Conservation (phyloP, 2,888 invertebrate species). For the Criorhina ranunculi region DNA sequence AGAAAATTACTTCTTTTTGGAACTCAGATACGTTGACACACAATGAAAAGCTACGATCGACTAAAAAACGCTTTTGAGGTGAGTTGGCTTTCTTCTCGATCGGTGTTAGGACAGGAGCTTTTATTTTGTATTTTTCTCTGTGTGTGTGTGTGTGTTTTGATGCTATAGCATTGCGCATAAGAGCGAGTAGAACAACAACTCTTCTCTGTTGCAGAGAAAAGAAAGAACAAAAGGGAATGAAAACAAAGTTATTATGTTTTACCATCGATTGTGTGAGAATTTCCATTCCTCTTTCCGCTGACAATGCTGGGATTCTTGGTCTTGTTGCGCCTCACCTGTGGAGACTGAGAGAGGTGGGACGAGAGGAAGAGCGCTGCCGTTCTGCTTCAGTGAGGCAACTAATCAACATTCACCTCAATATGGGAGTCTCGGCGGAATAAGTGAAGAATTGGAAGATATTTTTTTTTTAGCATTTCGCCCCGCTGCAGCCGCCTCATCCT, state of each 20-base stretch:
- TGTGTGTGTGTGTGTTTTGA: conserved; percentile 28
- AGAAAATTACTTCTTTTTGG: conserved; percentile 12
- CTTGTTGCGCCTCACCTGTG: no score
- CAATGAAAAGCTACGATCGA: conserved; percentile 70
- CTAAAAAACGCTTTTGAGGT: conserved; percentile 73
- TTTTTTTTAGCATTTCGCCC: no score
- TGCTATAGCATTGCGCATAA: neutral
- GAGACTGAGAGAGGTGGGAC: conserved; percentile 4
- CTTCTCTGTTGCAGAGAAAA: neutral
- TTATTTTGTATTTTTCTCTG: conserved; percentile 12
- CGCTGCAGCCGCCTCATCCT: conserved; percentile 12
- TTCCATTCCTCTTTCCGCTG: conserved; percentile 11
- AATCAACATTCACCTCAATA: conserved; percentile 61
- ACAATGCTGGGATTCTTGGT: neutral
- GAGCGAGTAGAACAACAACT: conserved; percentile 34
- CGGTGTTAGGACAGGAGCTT: conserved; percentile 54
- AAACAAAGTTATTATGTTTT: conserved; percentile 50
- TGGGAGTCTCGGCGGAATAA: conserved; percentile 1
- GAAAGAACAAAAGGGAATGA: conserved; percentile 32
- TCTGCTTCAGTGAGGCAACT: conserved; percentile 62
- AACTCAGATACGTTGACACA: conserved; percentile 46
- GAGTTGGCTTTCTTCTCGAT: conserved; percentile 66
- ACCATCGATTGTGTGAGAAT: conserved; percentile 52
- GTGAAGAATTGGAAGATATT: conserved; percentile 23
- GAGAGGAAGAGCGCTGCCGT: conserved; percentile 9